Conservation (phyloP, 1,140 invertebrate species). For the Musca vetustissima region DNA sequence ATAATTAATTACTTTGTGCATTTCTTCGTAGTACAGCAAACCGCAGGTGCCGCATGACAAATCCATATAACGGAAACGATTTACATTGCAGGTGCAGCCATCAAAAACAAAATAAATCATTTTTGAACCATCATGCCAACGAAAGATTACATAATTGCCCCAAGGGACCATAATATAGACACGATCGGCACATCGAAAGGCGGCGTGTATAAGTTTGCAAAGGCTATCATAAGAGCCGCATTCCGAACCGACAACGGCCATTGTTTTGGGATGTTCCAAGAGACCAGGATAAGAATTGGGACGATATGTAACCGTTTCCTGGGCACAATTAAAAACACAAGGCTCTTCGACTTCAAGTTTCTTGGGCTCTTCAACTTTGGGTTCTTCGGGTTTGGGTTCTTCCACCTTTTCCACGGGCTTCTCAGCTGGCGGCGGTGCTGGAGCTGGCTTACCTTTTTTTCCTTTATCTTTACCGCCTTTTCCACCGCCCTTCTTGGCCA, state of each 20-base stretch:
- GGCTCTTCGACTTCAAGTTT: background rate
- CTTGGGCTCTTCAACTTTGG: background rate
- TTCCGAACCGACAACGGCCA: constrained; percentile 52
- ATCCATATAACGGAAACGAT: constrained; percentile 50
- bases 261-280: constrained; percentile 44
- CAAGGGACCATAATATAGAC: constrained; percentile 52
- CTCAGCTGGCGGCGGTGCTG: background rate
- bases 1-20: constrained; percentile 50
- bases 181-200: constrained; percentile 50
- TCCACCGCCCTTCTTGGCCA: constrained; percentile 16
- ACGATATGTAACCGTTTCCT: constrained; percentile 26
- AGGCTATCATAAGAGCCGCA: constrained; percentile 52
- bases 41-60: constrained; percentile 50
- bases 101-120: constrained; percentile 50
- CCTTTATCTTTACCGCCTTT: constrained; percentile 20
- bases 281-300: constrained; percentile 51
- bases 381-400: constrained; percentile 10
- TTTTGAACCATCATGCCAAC: constrained; percentile 41
- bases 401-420: constrained; percentile 17
- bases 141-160: constrained; percentile 53
- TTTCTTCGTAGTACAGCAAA: constrained; percentile 43
- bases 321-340: constrained; percentile 21
- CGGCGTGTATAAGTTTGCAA: constrained; percentile 48
- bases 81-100: constrained; percentile 52
- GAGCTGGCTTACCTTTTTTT: background rate